phyloP scores from a whole-genome alignment of 2,888 invertebrate genomes.

The Syritta pipiens region DNA sequence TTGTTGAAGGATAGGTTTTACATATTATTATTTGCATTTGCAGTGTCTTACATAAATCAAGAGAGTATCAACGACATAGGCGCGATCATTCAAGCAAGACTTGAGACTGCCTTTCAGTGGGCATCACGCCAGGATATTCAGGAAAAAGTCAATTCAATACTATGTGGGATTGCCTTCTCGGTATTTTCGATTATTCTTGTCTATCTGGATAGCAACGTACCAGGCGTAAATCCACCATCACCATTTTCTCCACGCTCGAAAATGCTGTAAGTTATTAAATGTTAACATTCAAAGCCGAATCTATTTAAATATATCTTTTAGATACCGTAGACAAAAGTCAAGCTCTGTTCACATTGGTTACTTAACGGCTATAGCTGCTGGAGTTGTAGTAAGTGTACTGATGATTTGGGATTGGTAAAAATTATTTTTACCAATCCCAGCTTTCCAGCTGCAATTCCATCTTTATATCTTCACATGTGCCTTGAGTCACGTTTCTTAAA shows the following conservation, averaged over 20 bases:
- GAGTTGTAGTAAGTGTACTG: slow-evolving; percentile 79
- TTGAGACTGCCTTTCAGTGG: slow-evolving; percentile 72
- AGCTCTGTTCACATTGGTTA: slow-evolving; percentile 79
- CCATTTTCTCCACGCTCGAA: slow-evolving; percentile 81
- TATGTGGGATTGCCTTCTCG: slow-evolving; percentile 80
- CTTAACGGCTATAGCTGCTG: slow-evolving; percentile 79
- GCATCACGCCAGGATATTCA: slow-evolving; percentile 71
- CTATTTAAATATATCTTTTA: slow-evolving; percentile 52
- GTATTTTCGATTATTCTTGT: slow-evolving; percentile 82
- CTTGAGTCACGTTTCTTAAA: slow-evolving; percentile 22
- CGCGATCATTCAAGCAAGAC: slow-evolving; percentile 71
- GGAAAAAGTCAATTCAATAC: slow-evolving; percentile 72
- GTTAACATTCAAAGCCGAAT: not conserved
- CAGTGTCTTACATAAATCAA: slow-evolving; percentile 73
- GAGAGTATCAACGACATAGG: slow-evolving; percentile 71
- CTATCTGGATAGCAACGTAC: slow-evolving; percentile 83
- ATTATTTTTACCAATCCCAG: not conserved
- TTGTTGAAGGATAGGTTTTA: too few species aligned
- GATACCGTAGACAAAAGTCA: slow-evolving; percentile 75
- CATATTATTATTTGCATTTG: slow-evolving; percentile 34
- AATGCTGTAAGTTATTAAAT: slow-evolving; percentile 75
- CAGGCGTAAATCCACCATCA: slow-evolving; percentile 82
- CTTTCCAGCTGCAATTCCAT: too few species aligned
- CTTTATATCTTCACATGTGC: too few species aligned
- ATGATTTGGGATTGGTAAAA: slow-evolving; percentile 75